Evolutionary conservation across 2,888 invertebrate species (phyloP).

Genomic region (Dascillus cervinus): DNA sequence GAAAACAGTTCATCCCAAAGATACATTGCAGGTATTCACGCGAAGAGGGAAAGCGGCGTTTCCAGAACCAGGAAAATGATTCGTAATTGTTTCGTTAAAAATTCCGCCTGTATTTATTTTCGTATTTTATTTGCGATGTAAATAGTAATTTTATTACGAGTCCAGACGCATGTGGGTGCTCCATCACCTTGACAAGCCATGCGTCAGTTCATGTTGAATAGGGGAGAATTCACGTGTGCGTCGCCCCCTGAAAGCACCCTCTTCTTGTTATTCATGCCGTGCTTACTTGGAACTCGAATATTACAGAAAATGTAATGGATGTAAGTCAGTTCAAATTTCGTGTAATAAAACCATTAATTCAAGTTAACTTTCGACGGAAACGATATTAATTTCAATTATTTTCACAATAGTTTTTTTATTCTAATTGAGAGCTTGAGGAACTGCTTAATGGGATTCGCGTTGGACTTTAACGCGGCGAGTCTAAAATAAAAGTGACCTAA

Average conservation of each 20-base stretch:
- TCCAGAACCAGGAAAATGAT: background rate
- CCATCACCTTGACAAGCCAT: slow-evolving; percentile 9
- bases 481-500: too few relatives aligned
- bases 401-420: too few relatives aligned
- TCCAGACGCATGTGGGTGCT: slow-evolving; percentile 6
- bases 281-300: too few relatives aligned
- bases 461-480: too few relatives aligned
- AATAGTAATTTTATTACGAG: slow-evolving; percentile 9
- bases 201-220: slow-evolving; percentile 5
- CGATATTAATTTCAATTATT: too few relatives aligned
- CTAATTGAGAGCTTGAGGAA: too few relatives aligned
- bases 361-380: too few relatives aligned
- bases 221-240: slow-evolving; percentile 5
- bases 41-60: slow-evolving; percentile 10
- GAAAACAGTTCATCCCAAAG: slow-evolving; percentile 21
- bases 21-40: slow-evolving; percentile 23
- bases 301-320: too few relatives aligned
- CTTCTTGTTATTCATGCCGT: slow-evolving; percentile 12
- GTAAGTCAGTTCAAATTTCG: too few relatives aligned
- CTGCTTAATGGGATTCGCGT: too few relatives aligned
- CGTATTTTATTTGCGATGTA: slow-evolving; percentile 4
- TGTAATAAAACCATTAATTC: too few relatives aligned
- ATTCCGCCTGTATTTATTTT: background rate
- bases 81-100: too few relatives aligned
- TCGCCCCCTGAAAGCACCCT: slow-evolving; percentile 8